These are phyloP conservation scores for Megalops atlanticus DNA, from an alignment of 2,113 vertebrate species.

Conservation along the genomic window DNA sequence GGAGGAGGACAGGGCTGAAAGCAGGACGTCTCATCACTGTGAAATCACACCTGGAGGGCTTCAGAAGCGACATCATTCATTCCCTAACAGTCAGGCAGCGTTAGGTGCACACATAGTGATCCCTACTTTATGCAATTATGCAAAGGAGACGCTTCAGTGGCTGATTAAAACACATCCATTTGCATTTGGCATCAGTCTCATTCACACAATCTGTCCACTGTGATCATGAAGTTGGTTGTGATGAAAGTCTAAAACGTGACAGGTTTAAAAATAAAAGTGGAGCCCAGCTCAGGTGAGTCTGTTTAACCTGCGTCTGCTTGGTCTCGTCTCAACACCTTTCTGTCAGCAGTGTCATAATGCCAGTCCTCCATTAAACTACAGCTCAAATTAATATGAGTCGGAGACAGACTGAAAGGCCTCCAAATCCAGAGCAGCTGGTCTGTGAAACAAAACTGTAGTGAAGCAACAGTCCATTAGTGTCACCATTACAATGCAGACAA, in stretches of 20 bases:
- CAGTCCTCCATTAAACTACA: too few species aligned
- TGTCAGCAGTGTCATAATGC: background rate
- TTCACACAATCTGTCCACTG: background rate
- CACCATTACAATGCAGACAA: background rate
- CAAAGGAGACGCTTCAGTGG: background rate
- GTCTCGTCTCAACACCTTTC: background rate
- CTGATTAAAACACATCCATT: background rate
- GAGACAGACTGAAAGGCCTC: background rate
- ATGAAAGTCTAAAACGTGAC: too few species aligned
- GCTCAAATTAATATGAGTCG: background rate
- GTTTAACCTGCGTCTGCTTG: too few species aligned
- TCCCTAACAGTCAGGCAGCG: background rate
- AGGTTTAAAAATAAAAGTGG: background rate
- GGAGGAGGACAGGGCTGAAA: background rate
- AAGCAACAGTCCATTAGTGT: background rate
- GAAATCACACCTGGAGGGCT: background rate
- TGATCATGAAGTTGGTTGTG: background rate
- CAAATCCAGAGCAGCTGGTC: background rate
- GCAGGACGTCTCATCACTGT: background rate
- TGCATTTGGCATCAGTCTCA: background rate
- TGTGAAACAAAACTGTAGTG: background rate
- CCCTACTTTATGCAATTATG: background rate
- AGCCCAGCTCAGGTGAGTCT: background rate
- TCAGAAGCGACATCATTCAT: background rate
- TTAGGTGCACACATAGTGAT: too few species aligned